Conservation (phyloP, 2,797 vertebrate species). For the Spondyliosoma cantharus region DNA sequence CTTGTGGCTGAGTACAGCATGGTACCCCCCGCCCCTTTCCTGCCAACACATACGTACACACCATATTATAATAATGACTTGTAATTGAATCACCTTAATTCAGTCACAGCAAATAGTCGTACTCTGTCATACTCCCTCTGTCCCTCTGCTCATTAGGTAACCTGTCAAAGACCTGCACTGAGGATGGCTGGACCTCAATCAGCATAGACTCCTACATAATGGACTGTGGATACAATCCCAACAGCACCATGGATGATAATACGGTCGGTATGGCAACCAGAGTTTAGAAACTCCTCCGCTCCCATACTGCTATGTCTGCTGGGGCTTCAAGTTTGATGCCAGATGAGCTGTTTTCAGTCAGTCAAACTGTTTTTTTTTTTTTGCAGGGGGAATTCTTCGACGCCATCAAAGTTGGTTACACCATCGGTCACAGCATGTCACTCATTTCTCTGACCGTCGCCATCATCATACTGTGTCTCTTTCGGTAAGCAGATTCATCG, state of each 20-base stretch:
- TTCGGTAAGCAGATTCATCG: constrained; percentile 77
- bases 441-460: constrained; percentile 89
- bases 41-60: not conserved
- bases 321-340: not conserved
- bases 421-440: constrained; percentile 93
- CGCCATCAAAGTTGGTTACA: constrained; percentile 92
- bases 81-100: not conserved
- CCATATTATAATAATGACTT: constrained; percentile 6
- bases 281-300: not conserved
- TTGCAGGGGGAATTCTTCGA: constrained; percentile 84
- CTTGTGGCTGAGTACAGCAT: constrained; percentile 14
- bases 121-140: not conserved
- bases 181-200: constrained; percentile 86
- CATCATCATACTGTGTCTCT: constrained; percentile 86
- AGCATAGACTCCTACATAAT: constrained; percentile 78
- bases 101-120: not conserved
- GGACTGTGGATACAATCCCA: constrained; percentile 88
- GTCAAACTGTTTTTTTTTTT: constrained; percentile 43
- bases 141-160: constrained; percentile 84
- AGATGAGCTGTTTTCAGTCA: constrained; percentile 9
- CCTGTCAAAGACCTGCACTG: constrained; percentile 90
- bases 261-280: constrained; percentile 63
- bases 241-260: constrained; percentile 74
- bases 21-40: not conserved
- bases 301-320: not conserved